These are phyloP conservation scores for Heliconius ethilla DNA, from an alignment of 2,888 invertebrate species.

Conservation along the genomic window DNA sequence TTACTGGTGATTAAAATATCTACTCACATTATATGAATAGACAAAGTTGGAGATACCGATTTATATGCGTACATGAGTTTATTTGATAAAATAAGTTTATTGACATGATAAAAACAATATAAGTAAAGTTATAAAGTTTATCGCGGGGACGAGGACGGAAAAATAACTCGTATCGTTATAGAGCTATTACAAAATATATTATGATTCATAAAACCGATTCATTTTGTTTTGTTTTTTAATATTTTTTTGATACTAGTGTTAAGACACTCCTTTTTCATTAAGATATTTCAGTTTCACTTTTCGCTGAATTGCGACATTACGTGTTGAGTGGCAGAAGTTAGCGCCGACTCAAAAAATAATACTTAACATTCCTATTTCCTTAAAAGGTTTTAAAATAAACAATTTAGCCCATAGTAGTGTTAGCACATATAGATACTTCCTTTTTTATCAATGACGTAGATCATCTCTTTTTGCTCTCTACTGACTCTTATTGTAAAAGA, in stretches of 20 bases:
- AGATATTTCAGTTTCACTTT: no score
- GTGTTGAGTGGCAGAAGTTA: no score
- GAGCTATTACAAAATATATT: constrained; percentile 3
- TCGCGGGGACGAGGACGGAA: neutral
- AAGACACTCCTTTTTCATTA: neutral
- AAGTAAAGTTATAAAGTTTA: constrained; percentile 25
- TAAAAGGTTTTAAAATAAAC: no score
- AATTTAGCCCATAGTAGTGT: no score
- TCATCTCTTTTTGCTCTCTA: no score
- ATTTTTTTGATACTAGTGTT: neutral
- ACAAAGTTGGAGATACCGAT: constrained; percentile 2
- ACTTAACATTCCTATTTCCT: no score
- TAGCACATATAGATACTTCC: no score
- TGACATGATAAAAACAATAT: constrained; percentile 31
- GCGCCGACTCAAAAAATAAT: no score
- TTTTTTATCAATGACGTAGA: no score
- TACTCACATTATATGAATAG: neutral
- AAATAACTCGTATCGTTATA: neutral
- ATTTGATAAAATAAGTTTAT: constrained; percentile 24
- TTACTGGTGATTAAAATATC: neutral
- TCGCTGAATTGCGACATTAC: no score
- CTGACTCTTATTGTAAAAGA: no score
- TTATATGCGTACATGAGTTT: constrained; percentile 16
- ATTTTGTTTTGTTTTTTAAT: neutral
- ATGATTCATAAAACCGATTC: neutral